Evolutionary conservation across 1,140 invertebrate genomes (phyloP).

Genomic region (Lasioglossum baleicum): DNA sequence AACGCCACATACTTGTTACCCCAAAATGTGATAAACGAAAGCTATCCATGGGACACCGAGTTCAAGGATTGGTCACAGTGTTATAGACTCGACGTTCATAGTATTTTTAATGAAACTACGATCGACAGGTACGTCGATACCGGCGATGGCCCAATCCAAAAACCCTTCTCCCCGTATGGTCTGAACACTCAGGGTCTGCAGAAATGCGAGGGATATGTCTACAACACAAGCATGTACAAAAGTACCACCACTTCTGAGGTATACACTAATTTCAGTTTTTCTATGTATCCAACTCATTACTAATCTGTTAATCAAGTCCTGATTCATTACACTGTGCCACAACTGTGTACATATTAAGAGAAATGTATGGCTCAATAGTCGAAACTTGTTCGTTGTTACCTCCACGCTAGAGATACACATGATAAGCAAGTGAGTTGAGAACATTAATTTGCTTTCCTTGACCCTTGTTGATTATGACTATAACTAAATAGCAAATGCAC

Average conservation of each 20-base stretch:
- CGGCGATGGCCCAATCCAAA: neutral
- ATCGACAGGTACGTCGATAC: conserved; percentile 44
- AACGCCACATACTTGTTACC: conserved; percentile 81
- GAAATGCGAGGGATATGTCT: conserved; percentile 82
- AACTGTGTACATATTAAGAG: too few species aligned
- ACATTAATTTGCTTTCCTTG: too few species aligned
- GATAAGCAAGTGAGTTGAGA: too few species aligned
- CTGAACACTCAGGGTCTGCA: conserved; percentile 35
- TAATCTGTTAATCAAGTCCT: neutral
- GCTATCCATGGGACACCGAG: conserved; percentile 80
- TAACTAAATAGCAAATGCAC: too few species aligned
- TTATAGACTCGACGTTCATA: conserved; percentile 60
- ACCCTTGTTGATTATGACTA: too few species aligned
- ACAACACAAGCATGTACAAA: conserved; percentile 81
- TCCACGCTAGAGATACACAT: too few species aligned
- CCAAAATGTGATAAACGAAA: conserved; percentile 75
- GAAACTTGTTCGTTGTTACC: too few species aligned
- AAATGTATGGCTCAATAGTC: too few species aligned
- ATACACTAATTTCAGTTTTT: conserved; percentile 26
- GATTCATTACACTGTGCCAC: too few species aligned
- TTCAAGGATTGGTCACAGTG: conserved; percentile 80
- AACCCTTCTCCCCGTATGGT: conserved; percentile 18
- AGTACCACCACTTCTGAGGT: conserved; percentile 85
- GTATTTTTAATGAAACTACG: conserved; percentile 56
- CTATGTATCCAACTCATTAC: neutral